Evolutionary conservation across 1,140 invertebrate species (phyloP).

Genomic region (Megathymus violae): DNA sequence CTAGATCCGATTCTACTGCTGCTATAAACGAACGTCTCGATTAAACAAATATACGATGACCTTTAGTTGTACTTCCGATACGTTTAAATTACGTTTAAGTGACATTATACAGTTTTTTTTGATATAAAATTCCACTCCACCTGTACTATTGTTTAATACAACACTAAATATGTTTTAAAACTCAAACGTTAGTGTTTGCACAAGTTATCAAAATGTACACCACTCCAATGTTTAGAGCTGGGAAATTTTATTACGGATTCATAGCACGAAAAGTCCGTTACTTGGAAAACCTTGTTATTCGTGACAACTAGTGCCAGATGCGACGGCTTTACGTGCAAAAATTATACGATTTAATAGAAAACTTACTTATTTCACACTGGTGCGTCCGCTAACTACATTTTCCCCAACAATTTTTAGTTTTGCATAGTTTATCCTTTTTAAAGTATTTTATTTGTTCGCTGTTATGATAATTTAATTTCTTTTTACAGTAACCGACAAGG

Average conservation of each 20-base stretch:
- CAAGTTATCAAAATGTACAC: background rate
- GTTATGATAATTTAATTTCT: background rate
- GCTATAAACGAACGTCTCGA: too few relatives aligned
- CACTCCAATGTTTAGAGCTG: background rate
- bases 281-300: conserved; percentile 4
- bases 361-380: background rate
- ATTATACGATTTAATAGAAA: conserved; percentile 3
- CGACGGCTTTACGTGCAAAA: conserved; percentile 1
- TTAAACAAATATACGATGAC: too few relatives aligned
- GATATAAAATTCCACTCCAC: too few relatives aligned
- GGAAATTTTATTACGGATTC: background rate
- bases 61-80: too few relatives aligned
- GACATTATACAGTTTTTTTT: too few relatives aligned
- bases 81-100: too few relatives aligned
- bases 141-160: too few relatives aligned
- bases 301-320: conserved; percentile 2
- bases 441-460: background rate
- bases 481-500: too few relatives aligned
- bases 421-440: background rate
- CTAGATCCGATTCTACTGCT: too few relatives aligned
- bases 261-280: conserved; percentile 1
- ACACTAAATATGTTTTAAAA: background rate
- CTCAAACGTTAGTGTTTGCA: background rate
- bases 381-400: background rate
- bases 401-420: background rate